Evolutionary conservation across 2,888 invertebrate species (phyloP).

Genomic region (Clepsis dumicolana): DNA sequence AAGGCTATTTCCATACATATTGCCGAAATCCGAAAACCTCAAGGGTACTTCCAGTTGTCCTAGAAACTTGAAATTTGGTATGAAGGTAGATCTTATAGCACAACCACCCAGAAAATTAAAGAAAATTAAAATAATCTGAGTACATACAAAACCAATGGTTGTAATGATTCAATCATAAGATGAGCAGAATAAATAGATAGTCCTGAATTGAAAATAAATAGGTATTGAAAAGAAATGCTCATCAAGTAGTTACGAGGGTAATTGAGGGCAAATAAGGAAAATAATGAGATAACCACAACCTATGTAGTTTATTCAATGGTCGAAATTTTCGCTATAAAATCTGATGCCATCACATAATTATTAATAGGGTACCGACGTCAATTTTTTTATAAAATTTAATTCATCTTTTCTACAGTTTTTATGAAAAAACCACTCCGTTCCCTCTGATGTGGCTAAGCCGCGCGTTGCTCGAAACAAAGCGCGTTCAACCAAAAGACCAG

Average conservation of each 20-base stretch:
- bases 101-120: no score
- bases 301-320: no score
- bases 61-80: no score
- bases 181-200: not conserved
- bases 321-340: no score
- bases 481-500: slow-evolving; percentile 12
- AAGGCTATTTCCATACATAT: no score
- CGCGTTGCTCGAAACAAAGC: not conserved
- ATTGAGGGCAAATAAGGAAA: not conserved
- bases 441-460: not conserved
- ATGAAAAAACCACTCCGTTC: not conserved
- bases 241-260: not conserved
- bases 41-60: no score
- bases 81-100: no score
- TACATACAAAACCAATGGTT: not conserved
- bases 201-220: not conserved
- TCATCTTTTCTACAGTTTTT: not conserved
- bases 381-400: not conserved
- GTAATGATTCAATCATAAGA: not conserved
- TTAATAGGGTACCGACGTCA: no score
- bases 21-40: no score
- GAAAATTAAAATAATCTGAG: not conserved
- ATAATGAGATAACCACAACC: no score
- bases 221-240: not conserved
- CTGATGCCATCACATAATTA: no score